Evolutionary conservation across 2,888 invertebrate genomes (phyloP), one percentile per base, ranked within the genome.

Genomic region (Heliconius hortense): DNA sequence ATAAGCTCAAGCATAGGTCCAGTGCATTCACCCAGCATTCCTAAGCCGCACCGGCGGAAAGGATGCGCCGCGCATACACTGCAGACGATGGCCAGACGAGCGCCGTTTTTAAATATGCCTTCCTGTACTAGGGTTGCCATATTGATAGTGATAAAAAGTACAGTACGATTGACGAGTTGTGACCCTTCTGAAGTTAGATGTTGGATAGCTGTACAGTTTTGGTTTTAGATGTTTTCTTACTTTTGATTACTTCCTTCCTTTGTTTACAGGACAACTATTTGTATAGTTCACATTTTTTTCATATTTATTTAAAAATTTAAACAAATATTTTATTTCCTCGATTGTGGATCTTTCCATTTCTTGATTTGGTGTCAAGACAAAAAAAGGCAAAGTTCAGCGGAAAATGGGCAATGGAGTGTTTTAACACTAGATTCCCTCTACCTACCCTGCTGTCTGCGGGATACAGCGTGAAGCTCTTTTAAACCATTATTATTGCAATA

Each of bases 21-120:
- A 64, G 35, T 63, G 63, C 80, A 80, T 73, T 81, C 80, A 79
- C 81, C 76, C 78, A 74, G 77, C 82, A 81, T 82, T 80, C 81
- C 82, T 74, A 71, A 71, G 67, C 72, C 64, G 67, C 68, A 76
- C 77, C 82, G 83, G 81, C 90, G 90, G 89, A 90, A 88, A 84
- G 84, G 86, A 88, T 89, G 90, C 85, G 88, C 82, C 82, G 82
- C 80, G 90, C 88, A 90, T 90, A 90, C 85, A 80, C 80, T 78
- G 82, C 83, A 92, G 91, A 92, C 92, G 87, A 82, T 82, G 85
- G 76, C 87, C 88, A 91, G 91, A 83, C 86, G 86, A 88, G 88
- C 89, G 91, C 89, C 90, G 87, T 89, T 89, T 89, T 88, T 86
- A 86, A 86, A 87, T 84, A 80, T 79, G 80, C 82, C 85, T 88